phyloP scores from a whole-genome alignment of 2,113 vertebrate genomes.

The Rhinolophus sinicus region DNA sequence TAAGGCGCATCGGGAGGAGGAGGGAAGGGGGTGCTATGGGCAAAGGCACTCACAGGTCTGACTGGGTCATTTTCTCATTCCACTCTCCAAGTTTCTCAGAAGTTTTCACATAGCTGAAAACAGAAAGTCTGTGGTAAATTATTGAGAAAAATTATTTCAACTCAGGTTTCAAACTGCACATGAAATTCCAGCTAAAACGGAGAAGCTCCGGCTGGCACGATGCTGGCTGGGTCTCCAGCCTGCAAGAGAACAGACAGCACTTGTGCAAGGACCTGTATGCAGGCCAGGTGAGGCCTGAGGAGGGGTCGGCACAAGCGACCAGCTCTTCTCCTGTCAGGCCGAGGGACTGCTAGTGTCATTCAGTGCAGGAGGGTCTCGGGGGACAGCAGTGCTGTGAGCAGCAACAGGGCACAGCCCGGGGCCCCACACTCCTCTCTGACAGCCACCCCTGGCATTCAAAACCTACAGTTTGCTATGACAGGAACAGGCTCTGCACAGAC shows the following conservation, averaged over 20 bases:
- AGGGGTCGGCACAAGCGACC: background rate
- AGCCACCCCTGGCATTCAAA: background rate
- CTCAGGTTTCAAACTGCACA: background rate
- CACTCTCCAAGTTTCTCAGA: constrained; percentile 92
- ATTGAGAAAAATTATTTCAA: constrained; percentile 19
- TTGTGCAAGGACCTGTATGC: background rate
- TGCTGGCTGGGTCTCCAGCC: background rate
- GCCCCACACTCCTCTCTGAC: background rate
- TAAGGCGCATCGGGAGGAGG: background rate
- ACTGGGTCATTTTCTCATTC: constrained; percentile 92
- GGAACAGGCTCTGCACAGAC: background rate
- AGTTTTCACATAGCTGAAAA: constrained; percentile 93
- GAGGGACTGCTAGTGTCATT: too few relatives aligned
- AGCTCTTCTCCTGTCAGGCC: background rate
- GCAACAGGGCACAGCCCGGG: background rate
- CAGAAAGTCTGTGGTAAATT: constrained; percentile 85
- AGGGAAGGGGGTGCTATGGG: constrained; percentile 36
- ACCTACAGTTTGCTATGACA: background rate
- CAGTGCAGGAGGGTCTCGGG: background rate
- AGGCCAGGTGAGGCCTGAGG: background rate
- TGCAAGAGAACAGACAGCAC: accelerated
- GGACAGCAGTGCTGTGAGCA: background rate
- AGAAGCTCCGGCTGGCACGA: background rate
- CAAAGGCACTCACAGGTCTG: constrained; percentile 90
- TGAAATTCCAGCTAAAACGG: background rate